Percentiles rank a stretch among this genome's conserved stretches.
phyloP scores from a whole-genome alignment of 2,797 vertebrate genomes.

The Pelobates cultripes region DNA sequence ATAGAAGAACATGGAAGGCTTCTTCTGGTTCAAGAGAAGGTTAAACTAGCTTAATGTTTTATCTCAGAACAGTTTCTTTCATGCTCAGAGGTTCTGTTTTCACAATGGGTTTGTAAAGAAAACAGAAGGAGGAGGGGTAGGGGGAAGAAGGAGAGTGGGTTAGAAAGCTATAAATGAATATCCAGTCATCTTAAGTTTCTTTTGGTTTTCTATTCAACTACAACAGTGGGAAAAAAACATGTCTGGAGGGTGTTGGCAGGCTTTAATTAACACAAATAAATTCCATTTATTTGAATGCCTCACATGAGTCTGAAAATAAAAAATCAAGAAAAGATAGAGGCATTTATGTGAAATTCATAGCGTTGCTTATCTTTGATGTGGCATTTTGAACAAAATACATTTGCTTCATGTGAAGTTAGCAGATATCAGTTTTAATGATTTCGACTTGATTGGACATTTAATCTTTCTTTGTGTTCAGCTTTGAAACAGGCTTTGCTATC shows the following conservation, averaged over 20 bases:
- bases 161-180: constrained; percentile 54
- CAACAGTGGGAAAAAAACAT: constrained; percentile 50
- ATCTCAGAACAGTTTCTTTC: constrained; percentile 61
- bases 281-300: constrained; percentile 55
- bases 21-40: constrained; percentile 60
- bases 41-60: constrained; percentile 61
- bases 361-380: neutral
- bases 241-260: constrained; percentile 42
- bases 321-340: neutral
- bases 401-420: neutral
- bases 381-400: constrained; percentile 44
- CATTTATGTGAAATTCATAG: constrained; percentile 46
- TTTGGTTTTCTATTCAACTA: constrained; percentile 56
- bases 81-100: constrained; percentile 61
- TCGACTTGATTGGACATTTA: constrained; percentile 25
- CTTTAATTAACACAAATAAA: constrained; percentile 52
- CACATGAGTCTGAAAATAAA: constrained; percentile 50
- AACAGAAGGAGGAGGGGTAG: constrained; percentile 36
- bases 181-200: constrained; percentile 47
- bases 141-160: constrained; percentile 4
- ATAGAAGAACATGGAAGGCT: constrained; percentile 59
- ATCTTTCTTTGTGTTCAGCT: neutral
- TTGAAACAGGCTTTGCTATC: neutral
- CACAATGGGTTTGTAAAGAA: constrained; percentile 49
- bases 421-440: constrained; percentile 12